phyloP scores from a whole-genome alignment of 2,113 vertebrate species.

The Cyrtonyx montezumae region DNA sequence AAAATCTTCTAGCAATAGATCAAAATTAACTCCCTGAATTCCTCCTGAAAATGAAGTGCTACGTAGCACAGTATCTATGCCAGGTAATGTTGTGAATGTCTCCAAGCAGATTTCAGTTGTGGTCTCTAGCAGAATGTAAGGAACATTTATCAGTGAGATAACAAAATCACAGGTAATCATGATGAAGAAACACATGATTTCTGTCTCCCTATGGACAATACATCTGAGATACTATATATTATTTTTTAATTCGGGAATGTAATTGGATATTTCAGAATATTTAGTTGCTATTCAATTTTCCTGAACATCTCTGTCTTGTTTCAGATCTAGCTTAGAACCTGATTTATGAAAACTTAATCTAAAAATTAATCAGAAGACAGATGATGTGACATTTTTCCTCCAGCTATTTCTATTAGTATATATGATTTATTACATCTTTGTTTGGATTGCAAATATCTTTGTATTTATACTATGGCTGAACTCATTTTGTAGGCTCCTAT shows the following conservation, averaged over 20 bases:
- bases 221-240: background rate
- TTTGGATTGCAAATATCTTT: background rate
- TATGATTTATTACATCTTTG: background rate
- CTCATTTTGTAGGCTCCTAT: background rate
- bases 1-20: background rate
- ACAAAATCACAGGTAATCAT: constrained; percentile 36
- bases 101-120: background rate
- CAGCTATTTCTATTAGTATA: background rate
- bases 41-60: background rate
- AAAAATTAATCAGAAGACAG: background rate
- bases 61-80: background rate
- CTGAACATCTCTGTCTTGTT: background rate
- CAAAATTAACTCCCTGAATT: background rate
- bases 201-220: background rate
- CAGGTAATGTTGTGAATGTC: background rate
- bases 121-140: background rate
- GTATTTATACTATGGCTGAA: background rate
- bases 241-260: background rate
- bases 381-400: background rate
- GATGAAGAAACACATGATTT: background rate
- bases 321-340: background rate
- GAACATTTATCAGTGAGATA: background rate
- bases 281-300: background rate
- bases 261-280: background rate
- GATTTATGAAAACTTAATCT: background rate